phyloP scores from a whole-genome alignment of 2,113 vertebrate species.

The Centropristis striata region DNA sequence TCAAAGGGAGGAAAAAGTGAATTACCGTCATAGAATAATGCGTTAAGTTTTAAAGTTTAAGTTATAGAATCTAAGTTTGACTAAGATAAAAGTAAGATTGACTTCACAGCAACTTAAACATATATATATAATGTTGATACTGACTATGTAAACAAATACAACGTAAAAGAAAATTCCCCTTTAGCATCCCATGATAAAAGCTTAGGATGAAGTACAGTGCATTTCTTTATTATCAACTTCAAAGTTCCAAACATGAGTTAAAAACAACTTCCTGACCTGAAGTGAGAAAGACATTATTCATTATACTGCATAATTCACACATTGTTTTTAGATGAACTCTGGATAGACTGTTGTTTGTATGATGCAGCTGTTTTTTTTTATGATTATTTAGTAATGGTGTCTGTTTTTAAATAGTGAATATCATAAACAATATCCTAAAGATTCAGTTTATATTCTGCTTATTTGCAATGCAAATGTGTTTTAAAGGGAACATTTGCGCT shows the following conservation, averaged over 20 bases:
- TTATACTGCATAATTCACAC: background rate
- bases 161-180: background rate
- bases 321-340: background rate
- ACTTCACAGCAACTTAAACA: background rate
- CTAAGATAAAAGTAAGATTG: background rate
- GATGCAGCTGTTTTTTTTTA: too few relatives aligned
- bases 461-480: background rate
- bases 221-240: background rate
- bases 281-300: background rate
- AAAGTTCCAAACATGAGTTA: background rate
- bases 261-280: background rate
- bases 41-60: background rate
- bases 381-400: background rate
- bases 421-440: background rate
- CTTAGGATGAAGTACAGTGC: background rate
- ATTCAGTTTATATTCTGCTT: background rate
- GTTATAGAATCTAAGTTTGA: background rate
- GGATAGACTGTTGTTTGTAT: background rate
- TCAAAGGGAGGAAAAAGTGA: background rate
- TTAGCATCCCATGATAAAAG: background rate
- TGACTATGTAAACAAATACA: background rate
- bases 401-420: conserved; percentile 1
- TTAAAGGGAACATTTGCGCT: background rate
- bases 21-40: background rate
- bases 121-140: background rate